Conservation (phyloP, 2,113 vertebrate species). For the Eubucco bourcierii region DNA sequence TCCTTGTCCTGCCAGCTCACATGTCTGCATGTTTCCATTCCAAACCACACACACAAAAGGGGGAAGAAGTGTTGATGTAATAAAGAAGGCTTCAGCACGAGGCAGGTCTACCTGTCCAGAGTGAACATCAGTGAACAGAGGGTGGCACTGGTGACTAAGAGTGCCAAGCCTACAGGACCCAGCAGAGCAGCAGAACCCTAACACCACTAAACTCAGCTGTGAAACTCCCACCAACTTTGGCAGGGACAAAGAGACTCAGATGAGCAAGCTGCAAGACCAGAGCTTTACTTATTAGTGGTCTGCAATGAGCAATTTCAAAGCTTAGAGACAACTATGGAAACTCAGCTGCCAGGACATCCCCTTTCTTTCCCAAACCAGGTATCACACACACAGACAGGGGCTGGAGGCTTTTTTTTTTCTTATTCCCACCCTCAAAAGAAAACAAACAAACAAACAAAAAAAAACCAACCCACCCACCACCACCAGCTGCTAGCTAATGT, state of each 20-base stretch:
- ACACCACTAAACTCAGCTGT: neutral
- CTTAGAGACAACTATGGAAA: neutral
- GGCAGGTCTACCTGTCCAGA: neutral
- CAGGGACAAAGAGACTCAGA: neutral
- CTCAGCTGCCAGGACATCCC: neutral
- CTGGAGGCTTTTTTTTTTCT: neutral
- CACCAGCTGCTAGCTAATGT: slow-evolving; percentile 47
- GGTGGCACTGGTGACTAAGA: neutral
- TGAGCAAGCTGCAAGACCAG: neutral
- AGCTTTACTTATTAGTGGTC: neutral
- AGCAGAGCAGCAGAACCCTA: neutral
- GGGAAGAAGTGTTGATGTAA: neutral
- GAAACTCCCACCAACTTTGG: neutral
- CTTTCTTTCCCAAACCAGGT: neutral
- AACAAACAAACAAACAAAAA: no score
- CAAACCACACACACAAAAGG: neutral
- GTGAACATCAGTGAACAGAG: neutral
- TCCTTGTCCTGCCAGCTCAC: neutral
- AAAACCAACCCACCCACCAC: neutral
- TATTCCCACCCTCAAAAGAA: neutral
- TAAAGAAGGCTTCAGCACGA: neutral
- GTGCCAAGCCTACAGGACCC: rapidly evolving
- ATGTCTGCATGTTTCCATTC: neutral
- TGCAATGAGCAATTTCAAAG: neutral
- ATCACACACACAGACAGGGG: neutral